phyloP scores from a whole-genome alignment of 2,113 vertebrate species.

The Anoura caudifer region DNA sequence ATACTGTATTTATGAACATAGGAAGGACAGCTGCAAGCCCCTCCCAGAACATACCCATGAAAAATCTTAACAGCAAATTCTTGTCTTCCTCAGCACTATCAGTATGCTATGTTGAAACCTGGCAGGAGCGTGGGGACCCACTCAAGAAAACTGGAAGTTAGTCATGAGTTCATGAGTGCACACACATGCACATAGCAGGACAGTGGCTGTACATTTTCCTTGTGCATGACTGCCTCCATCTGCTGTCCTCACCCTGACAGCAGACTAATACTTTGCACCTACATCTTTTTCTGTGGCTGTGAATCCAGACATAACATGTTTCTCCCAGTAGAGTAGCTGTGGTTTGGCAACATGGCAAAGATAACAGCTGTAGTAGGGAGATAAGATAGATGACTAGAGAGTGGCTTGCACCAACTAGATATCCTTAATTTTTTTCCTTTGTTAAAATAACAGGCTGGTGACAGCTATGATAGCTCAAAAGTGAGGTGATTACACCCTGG shows the following conservation, averaged over 20 bases:
- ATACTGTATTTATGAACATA: conserved; percentile 62
- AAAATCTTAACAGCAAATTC: neutral
- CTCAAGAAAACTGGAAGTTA: neutral
- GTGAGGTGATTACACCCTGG: neutral
- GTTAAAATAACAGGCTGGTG: conserved; percentile 64
- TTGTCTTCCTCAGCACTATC: neutral
- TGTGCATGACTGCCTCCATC: conserved; percentile 1
- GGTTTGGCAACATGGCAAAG: neutral
- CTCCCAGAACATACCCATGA: neutral
- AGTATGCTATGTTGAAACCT: neutral
- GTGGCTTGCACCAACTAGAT: conserved; percentile 49
- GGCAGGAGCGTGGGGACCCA: neutral
- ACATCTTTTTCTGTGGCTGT: neutral
- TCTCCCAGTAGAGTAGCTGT: neutral
- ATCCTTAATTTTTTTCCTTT: conserved; percentile 62
- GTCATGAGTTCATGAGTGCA: neutral
- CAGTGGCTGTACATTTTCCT: neutral
- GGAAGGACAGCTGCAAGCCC: conserved; percentile 41
- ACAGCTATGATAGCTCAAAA: conserved; percentile 61
- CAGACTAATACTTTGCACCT: neutral
- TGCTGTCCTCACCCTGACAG: neutral
- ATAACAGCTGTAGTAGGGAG: conserved; percentile 22
- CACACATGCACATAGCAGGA: neutral
- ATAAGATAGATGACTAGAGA: conserved; percentile 22
- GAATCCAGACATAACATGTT: neutral